phyloP scores from a whole-genome alignment of 2,888 invertebrate species.

The Spisula solida region DNA sequence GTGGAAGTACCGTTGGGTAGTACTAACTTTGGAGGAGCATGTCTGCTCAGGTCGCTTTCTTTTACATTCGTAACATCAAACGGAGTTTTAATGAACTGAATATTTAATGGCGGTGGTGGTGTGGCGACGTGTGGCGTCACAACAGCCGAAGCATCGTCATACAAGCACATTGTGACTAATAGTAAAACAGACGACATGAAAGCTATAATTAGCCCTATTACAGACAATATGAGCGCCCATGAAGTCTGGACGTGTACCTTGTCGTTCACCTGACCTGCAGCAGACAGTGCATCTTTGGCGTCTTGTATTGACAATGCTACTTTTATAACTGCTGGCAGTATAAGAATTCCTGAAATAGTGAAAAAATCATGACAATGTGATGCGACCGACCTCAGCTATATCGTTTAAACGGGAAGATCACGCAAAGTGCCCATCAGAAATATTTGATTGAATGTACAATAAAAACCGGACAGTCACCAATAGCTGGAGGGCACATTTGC shows the following conservation, averaged over 20 bases:
- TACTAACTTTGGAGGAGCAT: slow-evolving; percentile 17
- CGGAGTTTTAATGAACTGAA: slow-evolving; percentile 10
- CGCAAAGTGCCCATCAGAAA: background rate
- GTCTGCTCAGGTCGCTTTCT: slow-evolving; percentile 28
- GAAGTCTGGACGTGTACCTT: slow-evolving; percentile 39
- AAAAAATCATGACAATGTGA: background rate
- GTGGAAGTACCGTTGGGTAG: background rate
- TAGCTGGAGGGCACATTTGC: no score
- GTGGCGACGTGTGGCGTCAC: slow-evolving; percentile 19
- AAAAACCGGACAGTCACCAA: background rate
- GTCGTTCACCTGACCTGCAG: slow-evolving; percentile 10
- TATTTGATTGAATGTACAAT: background rate
- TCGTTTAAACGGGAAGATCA: background rate
- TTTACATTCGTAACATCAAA: slow-evolving; percentile 23
- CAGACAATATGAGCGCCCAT: slow-evolving; percentile 60
- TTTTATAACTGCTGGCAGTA: slow-evolving; percentile 53
- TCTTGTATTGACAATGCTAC: slow-evolving; percentile 41
- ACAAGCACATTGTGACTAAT: slow-evolving; percentile 47
- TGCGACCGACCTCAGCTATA: background rate
- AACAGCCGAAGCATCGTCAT: slow-evolving; percentile 25
- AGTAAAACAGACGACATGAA: slow-evolving; percentile 44
- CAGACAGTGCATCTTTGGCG: background rate
- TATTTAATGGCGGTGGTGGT: background rate
- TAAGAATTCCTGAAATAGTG: slow-evolving; percentile 49
- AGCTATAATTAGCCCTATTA: slow-evolving; percentile 40